A percentile compares a stretch with the other conserved stretches of the same genome.
These are phyloP conservation scores for Cerceris ruficornis DNA, from an alignment of 2,888 invertebrate species.

Conservation along the genomic window DNA sequence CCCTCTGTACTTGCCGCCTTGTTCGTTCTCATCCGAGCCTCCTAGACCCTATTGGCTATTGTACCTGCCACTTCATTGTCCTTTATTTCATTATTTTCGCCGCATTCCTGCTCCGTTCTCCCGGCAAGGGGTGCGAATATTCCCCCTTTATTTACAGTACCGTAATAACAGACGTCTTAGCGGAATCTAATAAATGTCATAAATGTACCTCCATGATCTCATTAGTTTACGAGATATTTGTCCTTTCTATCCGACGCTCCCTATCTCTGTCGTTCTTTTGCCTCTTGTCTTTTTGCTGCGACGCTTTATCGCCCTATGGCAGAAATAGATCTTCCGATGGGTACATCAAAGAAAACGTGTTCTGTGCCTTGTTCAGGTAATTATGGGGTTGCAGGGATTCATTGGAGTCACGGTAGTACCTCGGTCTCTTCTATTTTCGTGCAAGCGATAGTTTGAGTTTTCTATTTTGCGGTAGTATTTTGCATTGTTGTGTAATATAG, in stretches of 20 bases:
- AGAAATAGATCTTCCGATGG: background rate
- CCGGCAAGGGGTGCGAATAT: slow-evolving; percentile 49
- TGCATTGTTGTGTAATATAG: too few species aligned
- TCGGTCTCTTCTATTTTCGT: too few species aligned
- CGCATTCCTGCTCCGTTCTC: slow-evolving; percentile 67
- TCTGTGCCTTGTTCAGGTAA: background rate
- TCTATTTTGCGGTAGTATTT: too few species aligned
- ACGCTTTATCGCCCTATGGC: background rate
- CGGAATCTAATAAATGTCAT: slow-evolving; percentile 80
- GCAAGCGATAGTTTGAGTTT: too few species aligned
- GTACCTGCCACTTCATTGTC: slow-evolving; percentile 78
- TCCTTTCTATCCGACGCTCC: background rate
- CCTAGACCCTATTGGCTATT: slow-evolving; percentile 72
- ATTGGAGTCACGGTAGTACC: too few species aligned
- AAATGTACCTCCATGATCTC: slow-evolving; percentile 73
- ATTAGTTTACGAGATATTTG: slow-evolving; percentile 68
- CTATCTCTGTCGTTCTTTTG: slow-evolving; percentile 4
- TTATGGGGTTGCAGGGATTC: too few species aligned
- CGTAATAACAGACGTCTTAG: slow-evolving; percentile 78
- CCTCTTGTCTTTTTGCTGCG: slow-evolving; percentile 13
- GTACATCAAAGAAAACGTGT: slow-evolving; percentile 22
- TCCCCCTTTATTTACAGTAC: slow-evolving; percentile 69
- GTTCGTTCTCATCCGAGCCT: slow-evolving; percentile 60
- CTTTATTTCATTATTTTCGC: slow-evolving; percentile 77
- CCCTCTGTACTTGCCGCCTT: slow-evolving; percentile 45